Conservation (phyloP, 1,140 invertebrate genomes). For the Leptestheria dahalacensis region DNA sequence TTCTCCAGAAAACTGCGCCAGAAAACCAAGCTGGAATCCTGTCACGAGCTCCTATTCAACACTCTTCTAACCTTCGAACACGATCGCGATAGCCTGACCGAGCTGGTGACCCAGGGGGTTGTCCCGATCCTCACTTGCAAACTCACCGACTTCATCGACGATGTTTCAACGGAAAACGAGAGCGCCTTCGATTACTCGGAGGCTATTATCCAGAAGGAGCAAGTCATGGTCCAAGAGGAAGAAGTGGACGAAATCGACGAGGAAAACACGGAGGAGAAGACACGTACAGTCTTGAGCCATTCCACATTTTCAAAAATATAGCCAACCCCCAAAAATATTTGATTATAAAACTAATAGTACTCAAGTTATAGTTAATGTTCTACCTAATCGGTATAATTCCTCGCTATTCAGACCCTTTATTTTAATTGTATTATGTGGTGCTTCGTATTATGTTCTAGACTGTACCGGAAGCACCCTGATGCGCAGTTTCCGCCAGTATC, state of each 20-base stretch:
- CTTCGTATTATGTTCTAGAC: too few species aligned
- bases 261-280: too few species aligned
- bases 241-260: neutral
- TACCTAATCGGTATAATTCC: too few species aligned
- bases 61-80: slow-evolving; percentile 4
- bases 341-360: neutral
- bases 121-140: neutral
- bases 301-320: too few species aligned
- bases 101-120: neutral
- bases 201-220: too few species aligned
- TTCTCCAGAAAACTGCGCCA: too few species aligned
- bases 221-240: neutral
- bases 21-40: neutral
- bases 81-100: neutral
- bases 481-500: neutral
- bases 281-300: too few species aligned
- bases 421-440: too few species aligned
- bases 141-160: neutral
- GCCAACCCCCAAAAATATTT: too few species aligned
- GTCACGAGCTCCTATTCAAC: slow-evolving; percentile 4
- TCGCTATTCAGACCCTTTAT: too few species aligned
- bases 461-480: neutral
- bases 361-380: too few species aligned
- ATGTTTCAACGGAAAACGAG: neutral
- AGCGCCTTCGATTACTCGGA: neutral